Conservation (phyloP, 2,113 vertebrate species). For the Dasypus novemcinctus region DNA sequence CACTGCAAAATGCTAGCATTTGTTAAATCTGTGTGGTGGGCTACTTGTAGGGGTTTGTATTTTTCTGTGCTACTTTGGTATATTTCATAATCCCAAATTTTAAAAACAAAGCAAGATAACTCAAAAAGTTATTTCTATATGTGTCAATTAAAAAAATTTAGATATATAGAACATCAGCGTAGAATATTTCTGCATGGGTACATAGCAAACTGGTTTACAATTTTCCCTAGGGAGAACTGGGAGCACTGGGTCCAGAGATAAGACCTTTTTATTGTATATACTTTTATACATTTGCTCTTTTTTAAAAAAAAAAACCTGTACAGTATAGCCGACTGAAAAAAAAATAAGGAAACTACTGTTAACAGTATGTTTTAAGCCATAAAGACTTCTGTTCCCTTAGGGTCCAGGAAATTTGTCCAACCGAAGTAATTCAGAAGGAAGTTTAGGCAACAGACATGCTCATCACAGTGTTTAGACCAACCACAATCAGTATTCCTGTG, state of each 20-base stretch:
- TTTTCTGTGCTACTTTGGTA: background rate
- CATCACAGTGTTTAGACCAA: background rate
- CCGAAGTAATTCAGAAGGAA: constrained; percentile 30
- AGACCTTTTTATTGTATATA: constrained; percentile 5
- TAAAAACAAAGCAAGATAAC: constrained; percentile 45
- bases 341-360: background rate
- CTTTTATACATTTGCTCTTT: background rate
- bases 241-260: background rate
- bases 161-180: background rate
- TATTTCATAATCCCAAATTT: constrained; percentile 36
- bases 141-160: background rate
- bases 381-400: constrained; percentile 16
- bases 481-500: background rate
- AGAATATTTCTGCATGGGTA: constrained; percentile 28
- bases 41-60: background rate
- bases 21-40: background rate
- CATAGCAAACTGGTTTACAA: constrained; percentile 2
- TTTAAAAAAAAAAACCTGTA: background rate
- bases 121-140: background rate
- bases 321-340: background rate
- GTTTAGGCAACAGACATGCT: background rate
- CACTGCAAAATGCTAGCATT: background rate
- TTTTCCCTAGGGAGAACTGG: background rate
- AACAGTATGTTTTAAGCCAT: background rate
- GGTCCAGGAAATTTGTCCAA: background rate